Percentiles rank a stretch among this genome's conserved stretches.
These are phyloP conservation scores for Lottia gigantea DNA, from an alignment of 2,888 invertebrate genomes.

Conservation along the genomic window DNA sequence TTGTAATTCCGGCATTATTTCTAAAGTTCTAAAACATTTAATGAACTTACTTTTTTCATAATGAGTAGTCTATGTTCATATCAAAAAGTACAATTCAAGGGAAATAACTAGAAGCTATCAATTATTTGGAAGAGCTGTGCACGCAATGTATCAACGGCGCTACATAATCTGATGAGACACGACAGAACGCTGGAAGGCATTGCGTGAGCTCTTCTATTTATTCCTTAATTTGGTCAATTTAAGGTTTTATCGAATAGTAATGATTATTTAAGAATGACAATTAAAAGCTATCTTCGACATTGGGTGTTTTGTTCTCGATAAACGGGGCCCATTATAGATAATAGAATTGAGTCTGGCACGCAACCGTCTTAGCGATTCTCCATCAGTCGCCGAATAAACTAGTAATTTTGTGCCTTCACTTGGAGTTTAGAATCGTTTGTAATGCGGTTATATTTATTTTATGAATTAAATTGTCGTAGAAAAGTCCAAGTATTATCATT, in stretches of 20 bases:
- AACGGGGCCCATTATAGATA: constrained; percentile 8
- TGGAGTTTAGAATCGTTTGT: constrained; percentile 8
- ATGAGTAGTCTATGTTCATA: no score
- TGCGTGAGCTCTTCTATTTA: constrained; percentile 10
- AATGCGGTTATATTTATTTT: constrained; percentile 8
- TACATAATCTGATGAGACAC: not conserved
- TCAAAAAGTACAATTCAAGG: not conserved
- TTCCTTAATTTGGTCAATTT: constrained; percentile 9
- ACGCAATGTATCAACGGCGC: not conserved
- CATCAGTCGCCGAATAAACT: constrained; percentile 7
- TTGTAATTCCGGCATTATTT: no score
- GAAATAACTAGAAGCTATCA: not conserved
- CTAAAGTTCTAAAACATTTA: no score
- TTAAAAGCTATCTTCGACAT: constrained; percentile 11
- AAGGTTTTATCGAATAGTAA: constrained; percentile 11
- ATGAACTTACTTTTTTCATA: no score
- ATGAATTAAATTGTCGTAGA: constrained; percentile 7
- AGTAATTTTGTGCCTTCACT: constrained; percentile 8
- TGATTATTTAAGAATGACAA: constrained; percentile 11
- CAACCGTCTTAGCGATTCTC: not conserved
- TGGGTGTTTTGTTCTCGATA: constrained; percentile 11
- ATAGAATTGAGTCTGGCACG: constrained; percentile 9
- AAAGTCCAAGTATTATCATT: constrained; percentile 1
- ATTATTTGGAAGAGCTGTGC: not conserved
- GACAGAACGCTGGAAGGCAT: not conserved